Evolutionary conservation across 2,797 vertebrate species (phyloP).

Genomic region (Dicrostonyx torquatus): DNA sequence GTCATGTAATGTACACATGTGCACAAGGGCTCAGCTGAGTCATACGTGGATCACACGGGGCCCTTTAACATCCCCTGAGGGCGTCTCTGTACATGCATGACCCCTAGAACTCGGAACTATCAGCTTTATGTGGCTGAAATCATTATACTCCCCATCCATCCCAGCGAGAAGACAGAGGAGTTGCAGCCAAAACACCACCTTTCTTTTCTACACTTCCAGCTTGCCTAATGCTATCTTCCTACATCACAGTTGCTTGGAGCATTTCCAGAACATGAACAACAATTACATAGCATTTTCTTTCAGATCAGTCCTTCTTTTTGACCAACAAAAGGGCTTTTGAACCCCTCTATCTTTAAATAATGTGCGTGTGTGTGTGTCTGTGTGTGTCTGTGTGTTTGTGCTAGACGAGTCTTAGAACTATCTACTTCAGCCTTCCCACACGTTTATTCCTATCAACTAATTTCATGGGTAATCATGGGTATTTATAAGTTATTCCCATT

Average conservation of each 20-base stretch:
- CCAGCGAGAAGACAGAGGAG: neutral
- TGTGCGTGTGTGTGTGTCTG: neutral
- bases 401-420: neutral
- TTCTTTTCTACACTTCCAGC: neutral
- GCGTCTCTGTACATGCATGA: too few relatives aligned
- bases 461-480: slow-evolving; percentile 5
- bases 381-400: neutral
- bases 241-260: neutral
- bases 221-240: neutral
- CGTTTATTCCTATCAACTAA: neutral
- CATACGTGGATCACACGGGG: too few relatives aligned
- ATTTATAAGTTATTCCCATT: slow-evolving; percentile 7
- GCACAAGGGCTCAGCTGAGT: too few relatives aligned
- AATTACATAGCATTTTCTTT: slow-evolving; percentile 6
- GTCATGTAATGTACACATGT: too few relatives aligned
- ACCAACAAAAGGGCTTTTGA: neutral
- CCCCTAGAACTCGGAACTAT: too few relatives aligned
- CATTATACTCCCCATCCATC: neutral
- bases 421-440: neutral
- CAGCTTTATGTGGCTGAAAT: too few relatives aligned
- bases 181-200: neutral
- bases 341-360: neutral
- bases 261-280: neutral
- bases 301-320: neutral
- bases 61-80: too few relatives aligned